Evolutionary conservation across 2,888 invertebrate genomes (phyloP).

Genomic region (Amitus sp.): DNA sequence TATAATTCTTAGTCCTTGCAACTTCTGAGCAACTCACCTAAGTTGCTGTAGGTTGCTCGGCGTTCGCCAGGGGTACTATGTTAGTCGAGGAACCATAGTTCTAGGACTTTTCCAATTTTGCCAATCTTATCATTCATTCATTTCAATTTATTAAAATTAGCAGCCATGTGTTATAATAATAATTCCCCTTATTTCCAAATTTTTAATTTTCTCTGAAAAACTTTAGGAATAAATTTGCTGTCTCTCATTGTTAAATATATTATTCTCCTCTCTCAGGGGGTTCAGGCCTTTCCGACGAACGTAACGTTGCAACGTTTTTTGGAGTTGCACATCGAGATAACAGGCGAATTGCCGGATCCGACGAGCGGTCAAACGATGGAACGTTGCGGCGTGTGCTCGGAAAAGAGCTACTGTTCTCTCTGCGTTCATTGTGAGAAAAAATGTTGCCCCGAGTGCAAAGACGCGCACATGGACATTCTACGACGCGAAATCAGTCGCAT

Average conservation of each 20-base stretch:
- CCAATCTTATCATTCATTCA: too few relatives aligned
- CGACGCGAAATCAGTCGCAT: conserved; percentile 90
- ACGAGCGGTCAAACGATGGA: conserved; percentile 94
- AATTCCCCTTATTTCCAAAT: too few relatives aligned
- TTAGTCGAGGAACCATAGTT: too few relatives aligned
- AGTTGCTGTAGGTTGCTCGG: too few relatives aligned
- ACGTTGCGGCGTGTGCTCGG: conserved; percentile 91
- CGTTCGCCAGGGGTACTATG: too few relatives aligned
- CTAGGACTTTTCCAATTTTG: too few relatives aligned
- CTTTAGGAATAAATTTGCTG: too few relatives aligned
- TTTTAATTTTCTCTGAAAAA: too few relatives aligned
- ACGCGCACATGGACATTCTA: conserved; percentile 95
- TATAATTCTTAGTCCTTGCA: too few relatives aligned
- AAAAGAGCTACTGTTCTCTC: conserved; percentile 86
- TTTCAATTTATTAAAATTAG: too few relatives aligned
- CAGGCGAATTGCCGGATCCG: conserved; percentile 90
- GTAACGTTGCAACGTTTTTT: conserved; percentile 94
- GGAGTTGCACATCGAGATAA: conserved; percentile 92
- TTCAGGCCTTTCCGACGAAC: conserved; percentile 91
- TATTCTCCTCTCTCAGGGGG: conserved; percentile 65
- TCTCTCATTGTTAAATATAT: background rate
- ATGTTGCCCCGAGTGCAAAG: conserved; percentile 96
- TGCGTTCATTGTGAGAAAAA: conserved; percentile 98
- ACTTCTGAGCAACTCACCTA: too few relatives aligned
- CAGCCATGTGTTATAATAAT: too few relatives aligned